Evolutionary conservation across 64 coral and sea anemone species (phyloP), one percentile per base, ranked within the genome.

Genomic region (Catalaphyllia jardinei): DNA sequence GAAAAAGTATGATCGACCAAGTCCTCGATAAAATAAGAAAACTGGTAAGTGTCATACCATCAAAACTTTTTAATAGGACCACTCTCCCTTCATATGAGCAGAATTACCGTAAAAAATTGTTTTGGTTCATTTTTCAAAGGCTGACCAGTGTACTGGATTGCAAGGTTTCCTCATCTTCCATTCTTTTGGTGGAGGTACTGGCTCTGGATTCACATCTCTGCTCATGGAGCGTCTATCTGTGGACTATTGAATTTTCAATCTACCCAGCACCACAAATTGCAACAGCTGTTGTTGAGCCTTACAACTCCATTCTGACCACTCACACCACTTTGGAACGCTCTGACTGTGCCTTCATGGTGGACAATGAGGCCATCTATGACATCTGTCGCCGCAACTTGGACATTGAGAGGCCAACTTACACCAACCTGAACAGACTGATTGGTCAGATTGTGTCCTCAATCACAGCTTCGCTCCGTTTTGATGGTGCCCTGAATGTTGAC

Each of bases 81-180:
- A 57, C 1, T 57, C 6, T 57, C 10, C 54, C 54, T 57, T 57
- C 42, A 79, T 79, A 35, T 46, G 42, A 46, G 42, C 42, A 46
- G 42, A 46, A 46, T 7, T 46, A 5, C 7, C 0, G 42, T 46
- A 46, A 46, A 46, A 46, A 46, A 5, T 50, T 49, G 35, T 49
- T 79, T 79, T 79, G 46, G n/a, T 79, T n/a, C 42, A 17, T 79
- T 50, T 79, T 49, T 79, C 24, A 67, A n/a, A 62, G 38, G 28
- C 54, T 57, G 54, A 57, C 54, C 54, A 86, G 25, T 86, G 83
- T 11, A 86, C 83, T 49, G 86, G 86, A 22, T 57, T 88, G 42
- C 86, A 88, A 88, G 86, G 86, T 76, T 88, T 88, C 27, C 54
- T 88, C 18, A 77, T 88, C 39, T 86, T 86, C 83, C 83, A 86